These are phyloP conservation scores for Siniperca scherzeri DNA, from an alignment of 2,797 vertebrate genomes.

Conservation along the genomic window DNA sequence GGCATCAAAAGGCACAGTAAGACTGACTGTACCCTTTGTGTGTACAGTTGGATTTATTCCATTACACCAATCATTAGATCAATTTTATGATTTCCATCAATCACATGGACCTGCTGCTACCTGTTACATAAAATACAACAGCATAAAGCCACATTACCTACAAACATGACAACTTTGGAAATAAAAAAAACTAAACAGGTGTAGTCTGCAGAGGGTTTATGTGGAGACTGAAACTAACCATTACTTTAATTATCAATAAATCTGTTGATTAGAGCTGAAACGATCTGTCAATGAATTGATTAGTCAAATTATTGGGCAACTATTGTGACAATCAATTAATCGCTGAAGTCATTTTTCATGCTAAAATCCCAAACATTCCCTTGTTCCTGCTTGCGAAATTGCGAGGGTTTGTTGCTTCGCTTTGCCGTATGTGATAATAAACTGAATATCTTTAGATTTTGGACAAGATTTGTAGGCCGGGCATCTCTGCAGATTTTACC, in stretches of 20 bases:
- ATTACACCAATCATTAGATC: background rate
- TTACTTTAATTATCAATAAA: background rate
- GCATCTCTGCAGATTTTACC: too few relatives aligned
- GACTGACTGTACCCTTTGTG: background rate
- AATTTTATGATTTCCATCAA: background rate
- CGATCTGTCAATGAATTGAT: background rate
- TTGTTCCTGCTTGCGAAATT: background rate
- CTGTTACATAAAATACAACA: background rate
- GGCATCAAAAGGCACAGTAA: slow-evolving; percentile 19
- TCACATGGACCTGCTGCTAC: background rate
- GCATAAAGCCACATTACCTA: background rate
- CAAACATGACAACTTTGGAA: background rate
- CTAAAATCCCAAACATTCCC: background rate
- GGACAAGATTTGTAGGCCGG: too few relatives aligned
- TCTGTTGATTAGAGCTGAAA: background rate
- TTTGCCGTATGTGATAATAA: too few relatives aligned
- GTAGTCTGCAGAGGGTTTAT: background rate
- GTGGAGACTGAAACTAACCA: background rate
- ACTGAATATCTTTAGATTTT: background rate
- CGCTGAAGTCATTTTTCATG: background rate
- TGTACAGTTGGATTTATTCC: background rate
- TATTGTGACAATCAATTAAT: background rate
- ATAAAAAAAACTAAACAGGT: background rate
- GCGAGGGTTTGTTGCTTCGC: too few relatives aligned
- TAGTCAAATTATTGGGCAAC: background rate